Conservation (phyloP, 2,797 vertebrate genomes). For the Varecia variegata region DNA sequence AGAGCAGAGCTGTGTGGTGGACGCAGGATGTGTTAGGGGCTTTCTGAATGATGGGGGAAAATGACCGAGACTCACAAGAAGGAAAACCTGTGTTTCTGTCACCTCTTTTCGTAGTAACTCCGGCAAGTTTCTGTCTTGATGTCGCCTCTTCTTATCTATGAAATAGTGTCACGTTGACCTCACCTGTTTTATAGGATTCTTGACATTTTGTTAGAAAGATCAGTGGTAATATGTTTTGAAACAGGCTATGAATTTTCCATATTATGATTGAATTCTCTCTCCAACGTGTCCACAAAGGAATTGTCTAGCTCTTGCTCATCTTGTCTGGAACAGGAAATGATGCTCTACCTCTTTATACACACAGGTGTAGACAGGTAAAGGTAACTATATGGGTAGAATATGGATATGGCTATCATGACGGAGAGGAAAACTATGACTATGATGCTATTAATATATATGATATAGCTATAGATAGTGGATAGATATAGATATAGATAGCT, state of each 20-base stretch:
- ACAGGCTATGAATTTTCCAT: background rate
- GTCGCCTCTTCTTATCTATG: background rate
- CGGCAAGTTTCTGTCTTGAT: background rate
- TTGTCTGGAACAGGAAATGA: background rate
- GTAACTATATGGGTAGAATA: background rate
- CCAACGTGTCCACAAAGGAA: background rate
- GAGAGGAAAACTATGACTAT: background rate
- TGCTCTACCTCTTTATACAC: no score
- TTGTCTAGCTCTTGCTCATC: background rate
- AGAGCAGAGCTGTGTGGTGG: background rate
- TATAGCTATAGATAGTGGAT: accelerated
- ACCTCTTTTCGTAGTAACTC: background rate
- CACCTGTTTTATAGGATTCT: background rate
- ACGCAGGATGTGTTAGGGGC: background rate
- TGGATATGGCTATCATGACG: background rate
- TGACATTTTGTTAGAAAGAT: background rate
- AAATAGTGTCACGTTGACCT: background rate
- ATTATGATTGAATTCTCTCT: background rate
- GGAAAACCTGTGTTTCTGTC: background rate
- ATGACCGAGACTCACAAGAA: accelerated
- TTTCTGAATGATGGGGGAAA: background rate
- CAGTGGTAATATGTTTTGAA: background rate
- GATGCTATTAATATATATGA: background rate
- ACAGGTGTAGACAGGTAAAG: background rate
- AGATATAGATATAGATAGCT: accelerated